These are phyloP conservation scores for Pseudoips prasinana DNA, from an alignment of 2,888 invertebrate species.

Conservation along the genomic window DNA sequence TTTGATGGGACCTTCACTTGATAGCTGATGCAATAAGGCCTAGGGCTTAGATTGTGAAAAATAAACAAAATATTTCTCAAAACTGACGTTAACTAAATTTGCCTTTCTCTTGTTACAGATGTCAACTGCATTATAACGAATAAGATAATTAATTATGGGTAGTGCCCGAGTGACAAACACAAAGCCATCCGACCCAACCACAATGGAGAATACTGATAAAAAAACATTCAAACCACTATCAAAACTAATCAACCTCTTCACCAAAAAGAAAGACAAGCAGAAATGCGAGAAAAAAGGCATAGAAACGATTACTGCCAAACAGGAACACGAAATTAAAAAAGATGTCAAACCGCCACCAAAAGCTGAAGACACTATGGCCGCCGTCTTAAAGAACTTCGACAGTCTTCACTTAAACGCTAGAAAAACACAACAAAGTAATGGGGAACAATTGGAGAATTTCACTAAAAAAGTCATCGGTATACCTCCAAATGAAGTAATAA, in stretches of 20 bases:
- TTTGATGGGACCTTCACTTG: no score
- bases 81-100: no score
- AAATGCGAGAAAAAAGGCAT: constrained; percentile 24
- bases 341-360: constrained; percentile 9
- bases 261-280: constrained; percentile 41
- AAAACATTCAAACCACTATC: constrained; percentile 47
- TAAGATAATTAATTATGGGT: constrained; percentile 46
- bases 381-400: constrained; percentile 42
- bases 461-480: constrained; percentile 46
- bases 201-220: constrained; percentile 54
- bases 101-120: constrained; percentile 29
- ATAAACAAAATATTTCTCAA: no score
- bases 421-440: constrained; percentile 45
- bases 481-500: constrained; percentile 42
- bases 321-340: constrained; percentile 4
- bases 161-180: constrained; percentile 45
- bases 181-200: constrained; percentile 41
- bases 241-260: constrained; percentile 15
- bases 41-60: no score
- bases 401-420: constrained; percentile 27
- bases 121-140: constrained; percentile 1
- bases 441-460: constrained; percentile 54
- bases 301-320: not conserved
- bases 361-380: constrained; percentile 28
- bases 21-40: no score